These are phyloP conservation scores for Listronotus oregonensis DNA, from an alignment of 1,140 invertebrate genomes.

Conservation along the genomic window DNA sequence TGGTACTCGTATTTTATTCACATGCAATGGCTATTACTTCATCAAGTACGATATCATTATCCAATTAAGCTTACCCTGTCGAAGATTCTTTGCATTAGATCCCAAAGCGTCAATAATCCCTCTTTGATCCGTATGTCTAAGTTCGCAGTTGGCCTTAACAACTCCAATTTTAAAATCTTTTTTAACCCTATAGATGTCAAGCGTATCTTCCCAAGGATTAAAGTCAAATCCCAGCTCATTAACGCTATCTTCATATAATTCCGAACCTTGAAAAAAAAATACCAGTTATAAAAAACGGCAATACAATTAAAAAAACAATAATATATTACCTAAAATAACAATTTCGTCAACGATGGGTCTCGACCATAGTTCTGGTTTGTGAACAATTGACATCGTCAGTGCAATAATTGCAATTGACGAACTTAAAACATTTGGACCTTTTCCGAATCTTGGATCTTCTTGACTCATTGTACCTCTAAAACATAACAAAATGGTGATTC, in stretches of 20 bases:
- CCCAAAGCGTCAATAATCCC: conserved; percentile 56
- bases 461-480: conserved; percentile 53
- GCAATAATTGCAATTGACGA: conserved; percentile 57
- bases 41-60: no score
- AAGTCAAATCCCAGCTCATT: conserved; percentile 58
- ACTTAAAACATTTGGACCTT: conserved; percentile 55
- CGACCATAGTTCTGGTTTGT: conserved; percentile 59
- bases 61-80: conserved; percentile 38
- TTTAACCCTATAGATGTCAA: conserved; percentile 54
- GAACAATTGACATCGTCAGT: conserved; percentile 57
- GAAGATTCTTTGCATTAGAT: conserved; percentile 52
- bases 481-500: no score
- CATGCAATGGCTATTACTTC: no score
- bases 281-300: neutral
- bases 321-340: conserved; percentile 42
- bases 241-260: conserved; percentile 46
- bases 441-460: conserved; percentile 55
- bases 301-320: no score
- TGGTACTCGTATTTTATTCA: no score
- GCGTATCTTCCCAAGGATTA: conserved; percentile 59
- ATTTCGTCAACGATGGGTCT: conserved; percentile 59
- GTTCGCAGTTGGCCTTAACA: conserved; percentile 56
- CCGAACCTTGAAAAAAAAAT: conserved; percentile 41
- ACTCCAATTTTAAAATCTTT: conserved; percentile 55
- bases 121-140: conserved; percentile 56